Percentiles rank a stretch among this genome's conserved stretches.
phyloP scores from a whole-genome alignment of 2,113 vertebrate species.

The Entelurus aequoreus region DNA sequence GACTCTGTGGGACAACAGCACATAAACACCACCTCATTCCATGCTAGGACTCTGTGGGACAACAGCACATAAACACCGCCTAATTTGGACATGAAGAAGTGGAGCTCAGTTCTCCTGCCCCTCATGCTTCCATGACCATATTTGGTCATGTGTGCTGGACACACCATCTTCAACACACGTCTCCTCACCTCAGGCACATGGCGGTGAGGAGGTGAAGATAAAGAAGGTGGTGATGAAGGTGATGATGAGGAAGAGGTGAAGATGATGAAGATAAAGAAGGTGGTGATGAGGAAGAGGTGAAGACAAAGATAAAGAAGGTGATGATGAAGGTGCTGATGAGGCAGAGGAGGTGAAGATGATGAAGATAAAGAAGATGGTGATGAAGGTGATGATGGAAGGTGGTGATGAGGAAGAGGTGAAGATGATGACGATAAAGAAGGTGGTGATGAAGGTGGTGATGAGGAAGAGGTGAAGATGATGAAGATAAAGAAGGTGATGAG shows the following conservation, averaged over 20 bases:
- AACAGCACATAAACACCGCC: neutral
- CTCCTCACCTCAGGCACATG: too few species aligned
- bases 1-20: neutral
- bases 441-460: neutral
- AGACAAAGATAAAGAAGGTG: neutral
- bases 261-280: neutral
- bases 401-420: too few species aligned
- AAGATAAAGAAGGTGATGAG: too few species aligned
- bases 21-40: neutral
- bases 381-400: neutral
- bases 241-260: too few species aligned
- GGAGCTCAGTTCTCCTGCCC: neutral
- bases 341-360: neutral
- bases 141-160: slow-evolving; percentile 78
- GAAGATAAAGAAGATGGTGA: neutral
- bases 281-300: neutral
- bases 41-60: slow-evolving; percentile 21
- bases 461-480: too few species aligned
- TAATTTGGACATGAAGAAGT: too few species aligned
- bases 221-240: neutral
- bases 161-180: too few species aligned
- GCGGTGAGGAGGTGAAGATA: neutral
- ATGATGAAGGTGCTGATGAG: neutral
- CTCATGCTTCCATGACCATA: slow-evolving; percentile 73
- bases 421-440: neutral